Base-by-base conservation (phyloP, 2,113 vertebrate species). In the Dicrurus megarhynchus region DNA sequence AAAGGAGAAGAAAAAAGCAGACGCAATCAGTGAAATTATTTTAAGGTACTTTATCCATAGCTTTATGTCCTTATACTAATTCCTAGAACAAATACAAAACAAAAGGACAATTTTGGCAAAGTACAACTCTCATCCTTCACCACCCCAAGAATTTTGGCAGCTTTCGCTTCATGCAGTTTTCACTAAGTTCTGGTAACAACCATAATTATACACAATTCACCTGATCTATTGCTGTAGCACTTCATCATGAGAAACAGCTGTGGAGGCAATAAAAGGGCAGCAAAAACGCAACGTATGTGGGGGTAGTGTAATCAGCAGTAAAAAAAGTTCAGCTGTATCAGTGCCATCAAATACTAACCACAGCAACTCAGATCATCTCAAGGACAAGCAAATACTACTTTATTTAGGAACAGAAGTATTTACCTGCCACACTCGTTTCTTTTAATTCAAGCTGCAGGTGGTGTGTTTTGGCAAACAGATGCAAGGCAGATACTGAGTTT, bases 401-500 rank as follows among this genome's bases (percentile, higher is more conserved):
- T 4, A 47, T 4, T 44, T 56, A 37, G 67, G 4, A 56, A 65
- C 30, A 69, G 4, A 76, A 39, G 4, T 18, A 35, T 52, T 95
- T 98, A 99, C 99, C 99, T 97, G 98, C 93, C 39, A 98, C 97
- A 22, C 98, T 95, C 0, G 99, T 99, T 97, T 99, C 99, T 90
- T 99, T 99, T 17, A 99, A 71, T 67, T 99, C 98, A 92, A 99
- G 94, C 10, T 98, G 97, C 71, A 98, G 96, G 24, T 97, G 90
- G 18, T 97, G 83, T 82, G 96, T 96, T 46, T 98, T 98, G 16
- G 98, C 98, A 49, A 99, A 98, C 82, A 99, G 97, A 95, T 99
- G 96, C 46, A 99, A 97, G n/a, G 99, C 97, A 46, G 99, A 98
- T 7, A 99, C 97, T 3, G 99, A 95, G 21, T 99, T 97, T 11